phyloP scores from a whole-genome alignment of 2,113 vertebrate species.

The Rhynchopsitta pachyrhyncha region DNA sequence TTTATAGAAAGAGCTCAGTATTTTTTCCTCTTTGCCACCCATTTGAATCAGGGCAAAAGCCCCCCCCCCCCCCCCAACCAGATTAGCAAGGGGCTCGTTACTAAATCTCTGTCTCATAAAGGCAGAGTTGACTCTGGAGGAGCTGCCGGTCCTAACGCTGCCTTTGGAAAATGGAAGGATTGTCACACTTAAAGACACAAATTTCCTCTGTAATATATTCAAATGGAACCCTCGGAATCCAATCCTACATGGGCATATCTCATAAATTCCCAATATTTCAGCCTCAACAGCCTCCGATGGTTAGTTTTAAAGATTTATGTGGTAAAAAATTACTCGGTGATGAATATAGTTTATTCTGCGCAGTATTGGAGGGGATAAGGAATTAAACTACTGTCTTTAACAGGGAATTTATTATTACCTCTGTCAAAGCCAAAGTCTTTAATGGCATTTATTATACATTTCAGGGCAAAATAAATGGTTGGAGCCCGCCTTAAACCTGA shows the following conservation, averaged over 20 bases:
- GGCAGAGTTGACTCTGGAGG: constrained; percentile 59
- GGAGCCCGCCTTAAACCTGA: background rate
- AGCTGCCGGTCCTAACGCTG: constrained; percentile 55
- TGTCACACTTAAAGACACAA: constrained; percentile 77
- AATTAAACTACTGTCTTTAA: constrained; percentile 80
- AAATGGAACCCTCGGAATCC: constrained; percentile 79
- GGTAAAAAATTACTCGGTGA: constrained; percentile 77
- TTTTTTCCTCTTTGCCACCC: background rate
- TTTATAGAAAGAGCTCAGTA: background rate
- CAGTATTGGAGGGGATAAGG: constrained; percentile 74
- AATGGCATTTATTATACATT: constrained; percentile 75
- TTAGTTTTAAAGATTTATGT: constrained; percentile 79
- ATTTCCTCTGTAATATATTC: constrained; percentile 78
- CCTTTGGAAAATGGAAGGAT: constrained; percentile 64
- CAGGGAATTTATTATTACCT: constrained; percentile 81
- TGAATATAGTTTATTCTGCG: constrained; percentile 78
- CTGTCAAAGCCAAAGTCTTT: constrained; percentile 79
- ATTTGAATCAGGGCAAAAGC: constrained; percentile 40
- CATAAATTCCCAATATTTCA: constrained; percentile 79
- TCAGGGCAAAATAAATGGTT: constrained; percentile 68
- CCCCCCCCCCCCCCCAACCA: constrained; percentile 2
- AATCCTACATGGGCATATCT: constrained; percentile 75
- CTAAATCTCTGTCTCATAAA: constrained; percentile 74
- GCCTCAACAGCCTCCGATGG: constrained; percentile 74
- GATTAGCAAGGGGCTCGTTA: constrained; percentile 58